These are phyloP conservation scores for Dryoscopus gambensis DNA, from an alignment of 2,113 vertebrate genomes.

Conservation along the genomic window DNA sequence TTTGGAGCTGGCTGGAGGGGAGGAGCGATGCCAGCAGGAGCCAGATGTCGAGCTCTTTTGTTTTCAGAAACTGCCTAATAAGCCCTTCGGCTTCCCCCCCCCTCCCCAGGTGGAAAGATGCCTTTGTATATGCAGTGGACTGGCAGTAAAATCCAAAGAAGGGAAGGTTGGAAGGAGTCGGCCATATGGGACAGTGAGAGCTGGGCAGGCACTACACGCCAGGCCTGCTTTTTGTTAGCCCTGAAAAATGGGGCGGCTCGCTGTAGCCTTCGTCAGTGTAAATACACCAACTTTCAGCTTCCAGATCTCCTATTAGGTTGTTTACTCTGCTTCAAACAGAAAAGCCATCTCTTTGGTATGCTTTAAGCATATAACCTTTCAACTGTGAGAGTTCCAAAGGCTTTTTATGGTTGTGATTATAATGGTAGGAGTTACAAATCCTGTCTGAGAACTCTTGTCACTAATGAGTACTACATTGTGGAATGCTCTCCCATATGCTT, in stretches of 20 bases:
- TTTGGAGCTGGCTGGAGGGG: conserved; percentile 7
- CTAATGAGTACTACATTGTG: neutral
- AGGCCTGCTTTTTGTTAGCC: conserved; percentile 4
- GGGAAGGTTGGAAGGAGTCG: neutral
- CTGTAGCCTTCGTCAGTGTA: neutral
- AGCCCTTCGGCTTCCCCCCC: neutral
- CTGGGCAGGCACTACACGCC: neutral
- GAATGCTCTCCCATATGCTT: neutral
- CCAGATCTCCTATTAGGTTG: neutral
- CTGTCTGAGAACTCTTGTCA: neutral
- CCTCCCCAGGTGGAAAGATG: conserved; percentile 11
- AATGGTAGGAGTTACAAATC: neutral
- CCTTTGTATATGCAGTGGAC: neutral
- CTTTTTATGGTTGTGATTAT: neutral
- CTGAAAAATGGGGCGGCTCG: neutral
- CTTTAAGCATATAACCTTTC: neutral
- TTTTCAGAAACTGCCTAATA: conserved; percentile 25
- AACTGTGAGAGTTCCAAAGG: neutral
- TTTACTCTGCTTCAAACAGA: neutral
- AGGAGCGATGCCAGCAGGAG: neutral
- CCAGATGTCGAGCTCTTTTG: conserved; percentile 58
- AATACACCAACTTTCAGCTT: neutral
- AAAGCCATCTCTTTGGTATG: neutral
- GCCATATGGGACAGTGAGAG: neutral
- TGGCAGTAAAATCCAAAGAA: neutral